Conservation (phyloP, 2,888 invertebrate species). For the Ariolimax columbianus region DNA sequence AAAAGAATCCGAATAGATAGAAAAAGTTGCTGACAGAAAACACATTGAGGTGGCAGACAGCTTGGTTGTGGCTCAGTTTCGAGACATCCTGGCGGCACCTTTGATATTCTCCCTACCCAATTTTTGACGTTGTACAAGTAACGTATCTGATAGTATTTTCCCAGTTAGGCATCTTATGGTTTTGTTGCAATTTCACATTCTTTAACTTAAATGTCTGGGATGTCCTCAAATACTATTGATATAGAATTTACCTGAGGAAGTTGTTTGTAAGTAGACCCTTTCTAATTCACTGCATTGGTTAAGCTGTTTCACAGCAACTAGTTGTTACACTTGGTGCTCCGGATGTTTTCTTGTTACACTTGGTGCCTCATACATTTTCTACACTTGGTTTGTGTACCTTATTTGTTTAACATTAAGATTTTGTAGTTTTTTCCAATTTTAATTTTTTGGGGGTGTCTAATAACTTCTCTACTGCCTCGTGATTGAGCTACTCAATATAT, state of each 20-base stretch:
- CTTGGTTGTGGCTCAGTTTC: conserved; percentile 3
- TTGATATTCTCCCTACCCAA: background rate
- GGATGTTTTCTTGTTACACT: too few species aligned
- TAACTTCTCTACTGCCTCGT: too few species aligned
- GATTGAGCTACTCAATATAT: too few species aligned
- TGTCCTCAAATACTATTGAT: background rate
- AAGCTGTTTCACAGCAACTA: background rate
- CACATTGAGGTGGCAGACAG: conserved; percentile 79
- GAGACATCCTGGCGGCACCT: background rate
- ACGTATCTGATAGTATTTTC: background rate
- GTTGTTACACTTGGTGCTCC: background rate
- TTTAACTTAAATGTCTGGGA: background rate
- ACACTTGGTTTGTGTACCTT: too few species aligned
- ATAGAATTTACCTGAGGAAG: background rate
- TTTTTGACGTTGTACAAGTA: background rate
- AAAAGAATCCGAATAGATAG: conserved; percentile 99
- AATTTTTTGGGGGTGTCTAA: too few species aligned
- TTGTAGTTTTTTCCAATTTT: too few species aligned
- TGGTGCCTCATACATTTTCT: too few species aligned
- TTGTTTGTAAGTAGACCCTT: background rate
- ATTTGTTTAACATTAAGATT: too few species aligned
- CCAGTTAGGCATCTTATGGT: background rate
- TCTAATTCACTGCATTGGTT: background rate
- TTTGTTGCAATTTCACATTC: background rate
- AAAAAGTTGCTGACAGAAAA: conserved; percentile 91